Conservation (phyloP, 1,140 invertebrate species). For the Bradysia coprophila region DNA sequence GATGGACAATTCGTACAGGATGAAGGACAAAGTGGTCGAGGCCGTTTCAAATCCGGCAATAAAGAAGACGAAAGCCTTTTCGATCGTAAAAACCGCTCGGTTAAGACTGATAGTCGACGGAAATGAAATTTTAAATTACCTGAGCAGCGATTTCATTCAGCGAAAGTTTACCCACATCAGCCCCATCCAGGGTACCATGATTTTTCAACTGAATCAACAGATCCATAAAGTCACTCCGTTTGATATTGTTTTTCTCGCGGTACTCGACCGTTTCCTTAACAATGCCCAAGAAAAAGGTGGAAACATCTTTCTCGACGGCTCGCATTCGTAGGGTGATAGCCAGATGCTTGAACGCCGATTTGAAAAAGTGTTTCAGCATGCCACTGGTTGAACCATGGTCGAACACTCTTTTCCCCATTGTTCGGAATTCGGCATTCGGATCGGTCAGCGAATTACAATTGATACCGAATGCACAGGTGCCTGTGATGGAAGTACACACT, state of each 20-base stretch:
- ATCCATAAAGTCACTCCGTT: slow-evolving; percentile 32
- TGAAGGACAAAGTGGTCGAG: slow-evolving; percentile 34
- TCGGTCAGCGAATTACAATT: slow-evolving; percentile 26
- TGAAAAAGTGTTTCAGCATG: too few relatives aligned
- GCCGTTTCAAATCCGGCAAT: slow-evolving; percentile 56
- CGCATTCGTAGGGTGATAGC: too few relatives aligned
- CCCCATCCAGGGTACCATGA: slow-evolving; percentile 18
- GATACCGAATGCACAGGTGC: slow-evolving; percentile 28
- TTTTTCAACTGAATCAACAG: slow-evolving; percentile 30
- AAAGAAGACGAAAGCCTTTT: slow-evolving; percentile 42
- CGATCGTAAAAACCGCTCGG: slow-evolving; percentile 29
- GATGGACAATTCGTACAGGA: slow-evolving; percentile 33
- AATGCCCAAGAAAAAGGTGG: slow-evolving; percentile 26
- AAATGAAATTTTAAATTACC: not conserved
- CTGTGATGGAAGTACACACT: too few relatives aligned
- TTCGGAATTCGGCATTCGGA: slow-evolving; percentile 25
- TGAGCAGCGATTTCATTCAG: not conserved
- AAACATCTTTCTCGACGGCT: slow-evolving; percentile 10
- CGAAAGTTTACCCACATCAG: too few relatives aligned
- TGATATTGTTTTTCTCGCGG: slow-evolving; percentile 26
- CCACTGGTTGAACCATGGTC: slow-evolving; percentile 3
- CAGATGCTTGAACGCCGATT: too few relatives aligned
- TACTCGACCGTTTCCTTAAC: slow-evolving; percentile 32
- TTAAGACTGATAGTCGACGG: slow-evolving; percentile 13
- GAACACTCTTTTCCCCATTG: slow-evolving; percentile 13